Conservation (phyloP, 2,888 invertebrate species). For the Drosophila villosipedis region DNA sequence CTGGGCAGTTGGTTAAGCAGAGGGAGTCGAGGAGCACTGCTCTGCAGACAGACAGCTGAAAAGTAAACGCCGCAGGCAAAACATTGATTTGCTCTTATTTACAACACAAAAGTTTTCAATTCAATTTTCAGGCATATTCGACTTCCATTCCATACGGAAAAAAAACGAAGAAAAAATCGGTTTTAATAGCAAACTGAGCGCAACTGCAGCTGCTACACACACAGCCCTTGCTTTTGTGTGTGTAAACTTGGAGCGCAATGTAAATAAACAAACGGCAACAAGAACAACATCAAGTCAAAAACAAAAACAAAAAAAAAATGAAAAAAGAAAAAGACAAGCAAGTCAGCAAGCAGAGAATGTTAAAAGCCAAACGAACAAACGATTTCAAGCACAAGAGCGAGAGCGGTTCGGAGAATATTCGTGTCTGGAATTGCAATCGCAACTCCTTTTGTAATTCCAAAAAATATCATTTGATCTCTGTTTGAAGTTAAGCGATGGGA, state of each 20-base stretch:
- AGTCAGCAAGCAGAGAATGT: slow-evolving; percentile 38
- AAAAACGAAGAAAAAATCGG: slow-evolving; percentile 22
- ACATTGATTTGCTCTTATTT: slow-evolving; percentile 52
- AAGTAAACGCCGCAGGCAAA: slow-evolving; percentile 38
- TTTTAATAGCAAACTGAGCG: slow-evolving; percentile 57
- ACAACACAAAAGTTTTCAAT: slow-evolving; percentile 66
- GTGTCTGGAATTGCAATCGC: slow-evolving; percentile 11
- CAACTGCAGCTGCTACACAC: slow-evolving; percentile 55
- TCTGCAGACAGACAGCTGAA: slow-evolving; percentile 13
- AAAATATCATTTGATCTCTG: slow-evolving; percentile 1
- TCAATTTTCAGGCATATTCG: slow-evolving; percentile 52
- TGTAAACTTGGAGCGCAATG: slow-evolving; percentile 77
- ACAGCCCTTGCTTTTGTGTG: slow-evolving; percentile 51
- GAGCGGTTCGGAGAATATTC: slow-evolving; percentile 20
- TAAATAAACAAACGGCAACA: slow-evolving; percentile 76
- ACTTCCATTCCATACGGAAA: slow-evolving; percentile 27
- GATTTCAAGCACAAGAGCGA: slow-evolving; percentile 15
- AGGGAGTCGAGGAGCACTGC: not conserved
- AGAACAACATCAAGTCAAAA: slow-evolving; percentile 42
- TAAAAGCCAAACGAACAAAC: slow-evolving; percentile 9
- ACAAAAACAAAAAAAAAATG: slow-evolving; percentile 1
- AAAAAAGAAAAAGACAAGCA: slow-evolving; percentile 34
- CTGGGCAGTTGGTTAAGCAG: not conserved
- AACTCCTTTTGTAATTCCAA: not conserved
- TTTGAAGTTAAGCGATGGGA: not conserved